Base-by-base conservation (phyloP, 2,888 invertebrate genomes). In the Baccha elongata region DNA sequence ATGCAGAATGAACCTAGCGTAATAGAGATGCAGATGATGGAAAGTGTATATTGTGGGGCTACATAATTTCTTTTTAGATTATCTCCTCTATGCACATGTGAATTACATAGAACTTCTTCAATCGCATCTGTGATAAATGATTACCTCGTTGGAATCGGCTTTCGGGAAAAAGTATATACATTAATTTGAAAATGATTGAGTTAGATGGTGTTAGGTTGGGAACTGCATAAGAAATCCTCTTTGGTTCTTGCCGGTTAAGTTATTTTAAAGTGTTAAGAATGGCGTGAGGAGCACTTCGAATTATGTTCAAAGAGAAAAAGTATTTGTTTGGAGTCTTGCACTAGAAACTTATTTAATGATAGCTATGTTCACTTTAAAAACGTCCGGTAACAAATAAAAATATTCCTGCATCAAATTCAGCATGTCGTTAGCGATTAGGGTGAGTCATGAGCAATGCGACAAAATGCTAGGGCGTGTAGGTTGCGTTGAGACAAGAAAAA, bases 11-110 rank as follows among this genome's bases (percentile, higher is more conserved):
- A 6, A 42, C n/a, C n/a, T n/a, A n/a, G n/a, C 32, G 42, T 81
- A 81, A 81, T 81, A 76, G 81, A 81, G 81, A 81, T 76, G 81
- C 81, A 62, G 32, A 32, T 35, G 53, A 40, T 26, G 37, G 81
- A 32, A 64, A 60, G 50, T 21, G 48, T 23, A 60, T 17, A 11
- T 5, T 11, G 55, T 2, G 40, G 44, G 11, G 19, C 5, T 55
- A 26, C 35, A 32, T 40, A 58, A 68, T 69, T 58, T 29, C 55
- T 4, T 19, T 40, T 58, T 26, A 26, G 68, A 26, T 19, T 52
- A 26, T 44, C n/a, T 17, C n/a, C 21, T 11, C 21, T 10, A 17
- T 8, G 15, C 10, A 17, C 1, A 19, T 21, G 15, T 37, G 29
- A 29, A n/a, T n/a, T n/a, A n/a, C n/a, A n/a, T n/a, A n/a, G n/a